A percentile compares a stretch with the other conserved stretches of the same genome.
These are phyloP conservation scores for Hippolais icterina DNA, from an alignment of 2,113 vertebrate species.

Conservation along the genomic window DNA sequence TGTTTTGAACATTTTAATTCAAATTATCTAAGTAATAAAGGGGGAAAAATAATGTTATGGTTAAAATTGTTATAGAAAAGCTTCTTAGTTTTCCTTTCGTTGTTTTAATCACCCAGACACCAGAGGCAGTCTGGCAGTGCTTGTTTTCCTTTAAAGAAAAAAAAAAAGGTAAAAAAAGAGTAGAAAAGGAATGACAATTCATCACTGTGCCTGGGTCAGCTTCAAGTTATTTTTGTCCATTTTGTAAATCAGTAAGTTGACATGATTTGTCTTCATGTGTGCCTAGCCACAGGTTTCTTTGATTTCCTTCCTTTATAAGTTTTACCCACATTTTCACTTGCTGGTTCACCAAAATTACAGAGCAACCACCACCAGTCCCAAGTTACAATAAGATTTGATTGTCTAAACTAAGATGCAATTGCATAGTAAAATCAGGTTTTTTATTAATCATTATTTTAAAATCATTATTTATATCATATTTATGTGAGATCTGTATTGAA, in stretches of 20 bases:
- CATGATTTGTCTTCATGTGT: neutral
- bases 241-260: neutral
- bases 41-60: fast-evolving
- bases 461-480: neutral
- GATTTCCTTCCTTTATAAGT: neutral
- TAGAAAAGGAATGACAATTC: neutral
- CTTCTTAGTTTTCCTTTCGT: neutral
- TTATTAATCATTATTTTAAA: neutral
- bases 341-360: neutral
- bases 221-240: neutral
- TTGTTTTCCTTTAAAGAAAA: neutral
- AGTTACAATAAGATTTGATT: neutral
- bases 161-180: fast-evolving
- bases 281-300: neutral
- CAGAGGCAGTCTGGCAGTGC: neutral
- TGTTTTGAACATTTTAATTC: neutral
- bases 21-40: neutral
- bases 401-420: neutral
- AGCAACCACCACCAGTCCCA: neutral
- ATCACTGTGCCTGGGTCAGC: neutral
- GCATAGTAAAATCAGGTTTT: neutral
- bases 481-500: neutral
- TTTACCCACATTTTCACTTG: neutral
- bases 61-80: neutral
- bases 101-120: neutral